Base-by-base conservation (phyloP, 1,140 invertebrate species). In the Meloidogyne floridensis region DNA sequence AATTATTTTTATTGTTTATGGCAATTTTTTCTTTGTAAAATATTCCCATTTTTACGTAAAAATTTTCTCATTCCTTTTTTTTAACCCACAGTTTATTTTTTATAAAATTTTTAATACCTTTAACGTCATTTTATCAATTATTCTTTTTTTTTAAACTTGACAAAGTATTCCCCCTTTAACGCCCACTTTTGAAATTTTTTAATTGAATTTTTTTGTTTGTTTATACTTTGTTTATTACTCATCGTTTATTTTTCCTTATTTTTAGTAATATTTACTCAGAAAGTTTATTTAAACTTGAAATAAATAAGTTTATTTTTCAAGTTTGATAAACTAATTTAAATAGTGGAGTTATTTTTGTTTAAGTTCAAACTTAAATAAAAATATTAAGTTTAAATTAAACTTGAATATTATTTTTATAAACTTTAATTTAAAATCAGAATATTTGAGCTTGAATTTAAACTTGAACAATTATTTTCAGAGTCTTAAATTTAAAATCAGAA, bases 171-270 rank as follows among this genome's bases (percentile, higher is more conserved):
- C n/a, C 15, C n/a, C 10, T 65, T 65, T n/a, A 65, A 6, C 59
- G 15, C n/a, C 59, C 59, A 10, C 56, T 59, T 59, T 3, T 59
- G 11, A 65, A 65, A n/a, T 65, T 65, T 32, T 32, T 2, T 65
- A 65, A 65, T 65, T 65, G 10, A 65, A 65, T 65, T 65, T 47
- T 47, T 59, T 65, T 65, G 59, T 65, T 65, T 65, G n/a, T 65
- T 65, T 65, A 65, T 65, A 32, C 32, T 32, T 5, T 65, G 59
- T 65, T 65, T 54, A 47, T 65, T n/a, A 65, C 4, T 65, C 59
- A 65, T 65, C 56, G 15, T 59, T 59, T 59, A 9, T 59, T 4
- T 56, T 59, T 59, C 4, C 56, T n/a, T 4, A 47, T 47, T 47
- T 47, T 47, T 32, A 32, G 47, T 47, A 7, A 47, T 47, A 47